phyloP scores from a whole-genome alignment of 1,140 invertebrate genomes.

The Elymnias hypermnestra region DNA sequence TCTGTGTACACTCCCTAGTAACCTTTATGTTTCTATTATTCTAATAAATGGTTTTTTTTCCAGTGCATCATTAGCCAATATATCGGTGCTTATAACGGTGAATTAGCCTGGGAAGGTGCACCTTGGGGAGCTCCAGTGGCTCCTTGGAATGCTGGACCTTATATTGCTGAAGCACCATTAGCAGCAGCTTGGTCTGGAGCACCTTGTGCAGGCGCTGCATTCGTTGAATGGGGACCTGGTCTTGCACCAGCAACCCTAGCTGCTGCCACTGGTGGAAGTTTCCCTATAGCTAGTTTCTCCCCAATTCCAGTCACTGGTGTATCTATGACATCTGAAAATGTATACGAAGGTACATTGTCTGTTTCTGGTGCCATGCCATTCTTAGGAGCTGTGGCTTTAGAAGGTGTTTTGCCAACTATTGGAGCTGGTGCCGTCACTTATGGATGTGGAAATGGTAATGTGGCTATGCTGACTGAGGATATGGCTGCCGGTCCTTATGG shows the following conservation, averaged over 20 bases:
- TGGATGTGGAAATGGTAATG: conserved; percentile 18
- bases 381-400: conserved; percentile 35
- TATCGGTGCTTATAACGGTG: not conserved
- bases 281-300: conserved; percentile 28
- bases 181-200: not conserved
- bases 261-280: conserved; percentile 25
- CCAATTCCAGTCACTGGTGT: conserved; percentile 29
- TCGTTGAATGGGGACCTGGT: conserved; percentile 3
- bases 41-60: not conserved
- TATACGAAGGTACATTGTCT: conserved; percentile 29
- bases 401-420: conserved; percentile 34
- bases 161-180: not conserved
- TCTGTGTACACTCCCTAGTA: too few relatives aligned
- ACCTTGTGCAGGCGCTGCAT: not conserved
- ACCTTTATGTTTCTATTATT: too few relatives aligned
- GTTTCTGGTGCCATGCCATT: conserved; percentile 37
- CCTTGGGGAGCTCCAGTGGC: too few relatives aligned
- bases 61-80: not conserved
- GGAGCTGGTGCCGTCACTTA: conserved; percentile 35
- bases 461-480: conserved; percentile 29
- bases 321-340: conserved; percentile 28
- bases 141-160: too few relatives aligned
- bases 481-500: conserved; percentile 4
- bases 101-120: too few relatives aligned
- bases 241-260: conserved; percentile 10